These are phyloP conservation scores for Darwinula stevensoni DNA, from an alignment of 2,888 invertebrate species.

Conservation along the genomic window DNA sequence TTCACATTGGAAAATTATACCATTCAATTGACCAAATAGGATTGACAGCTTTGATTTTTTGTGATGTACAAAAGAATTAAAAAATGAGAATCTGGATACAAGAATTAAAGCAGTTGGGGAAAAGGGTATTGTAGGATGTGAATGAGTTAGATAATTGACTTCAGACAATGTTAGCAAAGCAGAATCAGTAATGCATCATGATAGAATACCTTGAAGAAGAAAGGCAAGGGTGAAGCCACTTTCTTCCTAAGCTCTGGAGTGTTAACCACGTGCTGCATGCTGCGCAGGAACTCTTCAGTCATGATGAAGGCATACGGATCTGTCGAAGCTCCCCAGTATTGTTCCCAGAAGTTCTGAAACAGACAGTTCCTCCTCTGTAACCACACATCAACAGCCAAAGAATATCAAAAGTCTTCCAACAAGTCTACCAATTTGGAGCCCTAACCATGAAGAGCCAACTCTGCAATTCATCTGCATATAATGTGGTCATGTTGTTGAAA, in stretches of 20 bases:
- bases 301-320: conserved; percentile 50
- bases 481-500: no score
- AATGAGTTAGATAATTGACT: background rate
- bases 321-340: conserved; percentile 42
- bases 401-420: no score
- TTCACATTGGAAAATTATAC: no score
- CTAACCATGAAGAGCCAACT: no score
- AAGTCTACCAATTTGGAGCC: no score
- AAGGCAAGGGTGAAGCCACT: conserved; percentile 45
- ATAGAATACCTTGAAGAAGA: conserved; percentile 36
- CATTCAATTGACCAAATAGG: no score
- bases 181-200: no score
- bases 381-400: no score
- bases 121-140: background rate
- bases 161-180: no score
- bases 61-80: no score
- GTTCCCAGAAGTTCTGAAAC: conserved; percentile 39
- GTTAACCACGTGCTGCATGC: conserved; percentile 50
- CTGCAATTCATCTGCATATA: no score
- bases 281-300: conserved; percentile 46
- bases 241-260: conserved; percentile 39
- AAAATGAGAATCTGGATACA: background rate
- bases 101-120: background rate
- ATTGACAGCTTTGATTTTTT: no score
- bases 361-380: background rate